phyloP scores from a whole-genome alignment of 2,113 vertebrate genomes.

The Pedionomus torquatus region DNA sequence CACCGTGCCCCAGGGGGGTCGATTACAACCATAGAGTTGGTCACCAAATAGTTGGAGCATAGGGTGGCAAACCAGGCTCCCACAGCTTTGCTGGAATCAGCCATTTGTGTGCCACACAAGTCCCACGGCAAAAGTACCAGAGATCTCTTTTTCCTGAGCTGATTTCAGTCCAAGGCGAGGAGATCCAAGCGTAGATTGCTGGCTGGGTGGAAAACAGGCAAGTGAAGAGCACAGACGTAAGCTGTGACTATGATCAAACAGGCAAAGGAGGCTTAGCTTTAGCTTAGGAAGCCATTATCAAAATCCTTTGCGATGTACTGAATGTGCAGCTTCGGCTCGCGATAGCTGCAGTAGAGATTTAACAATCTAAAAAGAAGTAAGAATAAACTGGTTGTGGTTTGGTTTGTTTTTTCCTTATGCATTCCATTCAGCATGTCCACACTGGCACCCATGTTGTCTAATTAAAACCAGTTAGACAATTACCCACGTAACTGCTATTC shows the following conservation, averaged over 20 bases:
- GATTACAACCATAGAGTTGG: accelerated
- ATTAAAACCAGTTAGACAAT: not conserved
- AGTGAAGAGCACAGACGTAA: not conserved
- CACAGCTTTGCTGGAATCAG: not conserved
- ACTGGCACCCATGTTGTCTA: not conserved
- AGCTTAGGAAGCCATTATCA: not conserved
- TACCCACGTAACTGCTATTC: not conserved
- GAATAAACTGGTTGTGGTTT: not conserved
- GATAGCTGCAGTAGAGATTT: not conserved
- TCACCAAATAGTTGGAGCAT: not conserved
- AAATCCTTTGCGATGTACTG: not conserved
- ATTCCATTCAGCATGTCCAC: not conserved
- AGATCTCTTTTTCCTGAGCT: not conserved
- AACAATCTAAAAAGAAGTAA: not conserved
- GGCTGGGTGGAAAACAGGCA: not conserved
- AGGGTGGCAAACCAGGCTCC: not conserved
- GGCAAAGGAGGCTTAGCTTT: not conserved
- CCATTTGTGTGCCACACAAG: accelerated
- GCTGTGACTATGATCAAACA: not conserved
- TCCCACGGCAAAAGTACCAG: not conserved
- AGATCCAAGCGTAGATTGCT: not conserved
- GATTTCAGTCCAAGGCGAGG: not conserved
- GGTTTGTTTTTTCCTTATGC: not conserved
- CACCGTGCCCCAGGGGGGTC: accelerated
- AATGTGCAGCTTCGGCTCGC: not conserved